phyloP scores from a whole-genome alignment of 2,888 invertebrate genomes.

The Caenorhabditis panamensis region DNA sequence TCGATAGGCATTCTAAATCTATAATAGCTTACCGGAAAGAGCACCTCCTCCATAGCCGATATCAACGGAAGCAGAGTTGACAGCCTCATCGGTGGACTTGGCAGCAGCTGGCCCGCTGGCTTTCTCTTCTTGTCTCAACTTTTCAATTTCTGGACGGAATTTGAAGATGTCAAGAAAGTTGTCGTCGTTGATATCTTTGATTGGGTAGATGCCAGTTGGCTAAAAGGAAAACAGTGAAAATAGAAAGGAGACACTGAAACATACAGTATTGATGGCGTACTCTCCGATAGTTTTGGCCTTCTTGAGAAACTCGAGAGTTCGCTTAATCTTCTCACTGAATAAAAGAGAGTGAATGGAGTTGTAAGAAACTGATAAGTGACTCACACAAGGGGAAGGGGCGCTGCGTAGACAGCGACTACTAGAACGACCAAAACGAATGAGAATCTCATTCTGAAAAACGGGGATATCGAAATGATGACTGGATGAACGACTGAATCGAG shows the following conservation, averaged over 20 bases:
- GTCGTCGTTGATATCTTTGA: constrained; percentile 70
- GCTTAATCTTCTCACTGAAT: constrained; percentile 66
- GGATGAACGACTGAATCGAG: constrained; percentile 22
- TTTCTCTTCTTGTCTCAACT: constrained; percentile 46
- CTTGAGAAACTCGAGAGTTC: constrained; percentile 59
- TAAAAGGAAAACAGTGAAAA: constrained; percentile 30
- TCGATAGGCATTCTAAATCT: background rate
- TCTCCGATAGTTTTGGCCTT: constrained; percentile 68
- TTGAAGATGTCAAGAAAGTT: constrained; percentile 70
- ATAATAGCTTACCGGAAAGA: constrained; percentile 8
- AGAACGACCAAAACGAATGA: constrained; percentile 52
- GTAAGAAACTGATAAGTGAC: no score
- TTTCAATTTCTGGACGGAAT: constrained; percentile 66
- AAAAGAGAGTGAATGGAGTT: background rate
- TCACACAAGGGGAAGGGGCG: constrained; percentile 52
- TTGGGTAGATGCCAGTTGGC: constrained; percentile 72
- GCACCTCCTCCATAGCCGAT: constrained; percentile 38
- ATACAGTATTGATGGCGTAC: constrained; percentile 69
- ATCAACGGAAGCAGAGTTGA: constrained; percentile 50
- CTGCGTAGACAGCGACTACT: constrained; percentile 47
- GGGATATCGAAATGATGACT: constrained; percentile 3
- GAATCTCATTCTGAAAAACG: constrained; percentile 59
- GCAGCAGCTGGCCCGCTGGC: constrained; percentile 20
- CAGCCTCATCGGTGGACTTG: constrained; percentile 39
- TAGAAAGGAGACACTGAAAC: background rate